These are phyloP conservation scores for Sebastes alutus DNA, from an alignment of 2,797 vertebrate genomes.

Conservation along the genomic window DNA sequence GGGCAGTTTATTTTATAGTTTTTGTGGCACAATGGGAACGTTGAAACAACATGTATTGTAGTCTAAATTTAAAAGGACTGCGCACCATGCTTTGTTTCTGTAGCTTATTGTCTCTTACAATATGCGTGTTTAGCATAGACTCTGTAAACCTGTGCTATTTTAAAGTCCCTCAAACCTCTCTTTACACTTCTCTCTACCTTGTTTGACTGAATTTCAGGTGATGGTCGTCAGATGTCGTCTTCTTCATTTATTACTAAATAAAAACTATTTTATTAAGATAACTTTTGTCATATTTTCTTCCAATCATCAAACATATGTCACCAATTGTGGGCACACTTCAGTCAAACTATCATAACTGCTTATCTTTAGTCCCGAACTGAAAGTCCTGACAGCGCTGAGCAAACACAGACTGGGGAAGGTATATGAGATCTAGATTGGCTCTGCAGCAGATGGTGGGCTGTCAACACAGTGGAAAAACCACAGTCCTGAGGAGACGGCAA, in stretches of 20 bases:
- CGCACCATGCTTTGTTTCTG: not conserved
- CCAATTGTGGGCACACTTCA: slow-evolving; percentile 7
- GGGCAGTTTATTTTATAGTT: slow-evolving; percentile 34
- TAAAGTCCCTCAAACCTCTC: not conserved
- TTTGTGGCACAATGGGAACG: slow-evolving; percentile 7
- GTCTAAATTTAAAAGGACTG: slow-evolving; percentile 10
- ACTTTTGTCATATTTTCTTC: slow-evolving; percentile 14
- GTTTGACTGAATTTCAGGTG: slow-evolving; percentile 74
- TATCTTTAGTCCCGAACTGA: slow-evolving; percentile 44
- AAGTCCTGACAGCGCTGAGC: slow-evolving; percentile 58
- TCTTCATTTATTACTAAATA: slow-evolving; percentile 58
- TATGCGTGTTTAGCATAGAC: not conserved
- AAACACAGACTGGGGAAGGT: slow-evolving; percentile 62
- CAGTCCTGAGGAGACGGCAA: slow-evolving; percentile 57
- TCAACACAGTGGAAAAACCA: slow-evolving; percentile 56
- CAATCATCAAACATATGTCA: slow-evolving; percentile 7
- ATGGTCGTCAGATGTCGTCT: slow-evolving; percentile 51
- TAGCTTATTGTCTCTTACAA: not conserved
- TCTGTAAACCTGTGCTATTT: slow-evolving; percentile 21
- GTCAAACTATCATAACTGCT: slow-evolving; percentile 38
- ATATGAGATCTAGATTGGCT: slow-evolving; percentile 63
- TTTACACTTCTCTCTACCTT: slow-evolving; percentile 53
- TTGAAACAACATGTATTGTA: slow-evolving; percentile 1
- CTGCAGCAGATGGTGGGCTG: slow-evolving; percentile 77
- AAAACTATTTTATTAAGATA: slow-evolving; percentile 54